Evolutionary conservation across 2,888 invertebrate species (phyloP), one percentile per base, ranked within the genome.

Genomic region (Dicyrtoma fusca): DNA sequence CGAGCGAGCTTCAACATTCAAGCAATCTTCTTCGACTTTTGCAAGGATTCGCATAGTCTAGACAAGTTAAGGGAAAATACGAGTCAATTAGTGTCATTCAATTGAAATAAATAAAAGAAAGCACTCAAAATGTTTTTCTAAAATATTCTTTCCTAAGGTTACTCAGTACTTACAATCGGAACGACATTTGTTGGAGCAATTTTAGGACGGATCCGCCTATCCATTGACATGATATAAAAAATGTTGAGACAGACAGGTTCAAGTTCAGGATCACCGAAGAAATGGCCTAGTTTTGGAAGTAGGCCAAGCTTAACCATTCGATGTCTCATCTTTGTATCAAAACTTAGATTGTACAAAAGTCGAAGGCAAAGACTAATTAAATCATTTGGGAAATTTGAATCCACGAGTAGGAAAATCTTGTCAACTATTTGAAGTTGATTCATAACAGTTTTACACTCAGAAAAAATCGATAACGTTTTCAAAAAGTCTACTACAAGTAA

Each of bases 361-460:
- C 94, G 34, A 53, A 97, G 86, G 23, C 94, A 91, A 75, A 94
- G 90, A 85, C 92, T 91, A 34, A 92, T 88, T 76, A 94, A 85
- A 84, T 91, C 90, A 70, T 88, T 86, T 82, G 88, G 88, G 75
- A 82, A 83, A 74, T 86, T 87, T 76, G 88, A 86, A 47, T 88
- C 88, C 77, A 97, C 86, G 77, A 97, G 85, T 69, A 90, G 89
- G 5, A 92, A 91, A 80, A 97, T 83, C 84, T 93, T 94, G 80
- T 95, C 92, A 68, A 94, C 87, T 66, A 95, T 88, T 81, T 90
- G 90, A 81, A 90, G 86, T 69, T 90, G 89, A 21, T 88, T 88
- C 95, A 99, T 96, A 76, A 90, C 89, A 82, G 93, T 92, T 85
- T 96, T 96, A 83, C 98, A 98, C 84, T 96, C 96, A 69, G 91